Conservation (phyloP, 2,113 vertebrate species). For the Jacana jacana region DNA sequence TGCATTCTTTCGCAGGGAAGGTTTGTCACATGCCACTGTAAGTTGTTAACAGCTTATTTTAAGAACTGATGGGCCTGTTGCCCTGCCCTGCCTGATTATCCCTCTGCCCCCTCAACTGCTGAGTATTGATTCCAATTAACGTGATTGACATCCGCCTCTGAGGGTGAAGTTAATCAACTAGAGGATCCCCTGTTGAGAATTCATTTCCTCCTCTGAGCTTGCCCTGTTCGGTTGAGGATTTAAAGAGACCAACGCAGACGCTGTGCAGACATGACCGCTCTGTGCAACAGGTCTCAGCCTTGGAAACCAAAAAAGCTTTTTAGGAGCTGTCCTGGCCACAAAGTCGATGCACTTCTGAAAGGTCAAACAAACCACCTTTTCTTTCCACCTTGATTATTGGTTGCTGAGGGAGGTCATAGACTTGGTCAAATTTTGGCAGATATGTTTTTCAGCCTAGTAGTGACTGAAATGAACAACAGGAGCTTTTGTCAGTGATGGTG, state of each 20-base stretch:
- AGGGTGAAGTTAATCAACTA: conserved; percentile 73
- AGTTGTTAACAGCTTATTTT: conserved; percentile 48
- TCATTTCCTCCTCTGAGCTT: conserved; percentile 75
- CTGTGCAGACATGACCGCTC: background rate
- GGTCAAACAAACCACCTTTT: background rate
- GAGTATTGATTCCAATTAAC: conserved; percentile 76
- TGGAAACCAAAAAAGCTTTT: background rate
- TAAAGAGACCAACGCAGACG: conserved; percentile 43
- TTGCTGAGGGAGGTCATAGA: background rate
- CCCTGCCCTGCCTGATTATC: conserved; percentile 71
- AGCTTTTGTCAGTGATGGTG: background rate
- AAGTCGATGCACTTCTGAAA: background rate
- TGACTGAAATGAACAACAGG: background rate
- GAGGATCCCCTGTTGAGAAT: conserved; percentile 72
- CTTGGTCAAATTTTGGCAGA: conserved; percentile 4
- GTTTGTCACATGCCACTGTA: conserved; percentile 18
- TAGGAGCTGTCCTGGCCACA: background rate
- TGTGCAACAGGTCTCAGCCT: background rate
- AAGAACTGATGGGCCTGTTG: conserved; percentile 20
- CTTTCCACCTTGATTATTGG: background rate
- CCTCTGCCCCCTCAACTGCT: conserved; percentile 61
- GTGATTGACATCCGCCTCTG: conserved; percentile 70
- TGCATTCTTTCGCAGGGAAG: conserved; percentile 21
- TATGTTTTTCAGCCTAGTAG: background rate
- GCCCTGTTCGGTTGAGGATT: conserved; percentile 60